Conservation (phyloP, 2,888 invertebrate species). For the Drosophila paracracens region DNA sequence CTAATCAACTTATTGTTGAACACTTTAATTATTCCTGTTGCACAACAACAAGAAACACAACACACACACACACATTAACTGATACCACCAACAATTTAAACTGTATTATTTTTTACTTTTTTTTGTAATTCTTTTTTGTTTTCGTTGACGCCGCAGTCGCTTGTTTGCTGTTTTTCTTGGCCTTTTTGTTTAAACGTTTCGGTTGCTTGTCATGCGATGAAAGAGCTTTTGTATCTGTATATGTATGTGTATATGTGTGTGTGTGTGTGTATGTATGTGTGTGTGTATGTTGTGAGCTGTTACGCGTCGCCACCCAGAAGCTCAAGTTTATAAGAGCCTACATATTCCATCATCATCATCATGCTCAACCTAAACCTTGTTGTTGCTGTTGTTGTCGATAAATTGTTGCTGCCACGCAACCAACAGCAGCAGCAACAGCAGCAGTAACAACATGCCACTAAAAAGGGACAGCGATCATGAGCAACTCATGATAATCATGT, state of each 20-base stretch:
- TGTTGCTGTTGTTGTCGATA: conserved; percentile 46
- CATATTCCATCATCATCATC: conserved; percentile 77
- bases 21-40: neutral
- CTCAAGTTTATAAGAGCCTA: conserved; percentile 78
- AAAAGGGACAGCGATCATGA: conserved; percentile 55
- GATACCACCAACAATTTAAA: conserved; percentile 43
- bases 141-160: conserved; percentile 33
- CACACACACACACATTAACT: conserved; percentile 17
- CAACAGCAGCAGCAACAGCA: conserved; percentile 32
- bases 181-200: conserved; percentile 70
- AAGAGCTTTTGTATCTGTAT: conserved; percentile 57
- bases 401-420: conserved; percentile 73
- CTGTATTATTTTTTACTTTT: conserved; percentile 13
- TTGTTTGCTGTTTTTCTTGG: conserved; percentile 27
- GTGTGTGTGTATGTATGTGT: conserved; percentile 19
- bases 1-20: neutral
- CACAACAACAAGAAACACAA: conserved; percentile 2
- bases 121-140: conserved; percentile 36
- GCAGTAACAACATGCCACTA: conserved; percentile 25
- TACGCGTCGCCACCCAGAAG: conserved; percentile 83
- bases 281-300: conserved; percentile 65
- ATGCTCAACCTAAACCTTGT: conserved; percentile 11
- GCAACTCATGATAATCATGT: conserved; percentile 22
- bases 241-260: conserved; percentile 11
- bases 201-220: conserved; percentile 73